phyloP scores from a whole-genome alignment of 2,888 invertebrate genomes.

The Drosophila kanekoi region DNA sequence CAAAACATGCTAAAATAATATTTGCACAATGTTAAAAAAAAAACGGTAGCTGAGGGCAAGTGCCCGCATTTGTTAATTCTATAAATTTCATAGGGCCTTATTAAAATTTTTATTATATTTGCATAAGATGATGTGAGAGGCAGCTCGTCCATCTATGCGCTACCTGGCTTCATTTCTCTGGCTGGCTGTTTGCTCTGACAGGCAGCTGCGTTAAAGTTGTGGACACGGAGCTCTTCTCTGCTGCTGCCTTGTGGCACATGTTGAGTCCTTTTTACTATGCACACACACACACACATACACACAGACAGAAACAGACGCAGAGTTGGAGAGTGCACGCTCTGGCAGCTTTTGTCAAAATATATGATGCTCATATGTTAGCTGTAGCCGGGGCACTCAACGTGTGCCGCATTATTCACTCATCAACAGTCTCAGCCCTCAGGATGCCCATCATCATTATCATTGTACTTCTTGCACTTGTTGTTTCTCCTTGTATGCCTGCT shows the following conservation, averaged over 20 bases:
- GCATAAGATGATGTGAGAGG: slow-evolving; percentile 19
- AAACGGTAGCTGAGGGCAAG: slow-evolving; percentile 21
- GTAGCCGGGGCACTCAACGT: slow-evolving; percentile 65
- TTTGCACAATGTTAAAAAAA: slow-evolving; percentile 37
- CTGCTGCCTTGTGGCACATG: slow-evolving; percentile 24
- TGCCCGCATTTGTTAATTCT: slow-evolving; percentile 35
- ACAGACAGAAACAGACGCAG: slow-evolving; percentile 12
- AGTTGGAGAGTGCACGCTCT: slow-evolving; percentile 24
- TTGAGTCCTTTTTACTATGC: slow-evolving; percentile 38
- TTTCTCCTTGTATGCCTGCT: slow-evolving; percentile 29
- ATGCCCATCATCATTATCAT: slow-evolving; percentile 75
- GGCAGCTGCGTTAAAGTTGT: slow-evolving; percentile 54
- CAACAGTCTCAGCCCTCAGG: slow-evolving; percentile 61
- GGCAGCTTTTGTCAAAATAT: slow-evolving; percentile 71
- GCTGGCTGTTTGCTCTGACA: slow-evolving; percentile 59
- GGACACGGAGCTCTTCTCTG: slow-evolving; percentile 42
- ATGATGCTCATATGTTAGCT: slow-evolving; percentile 75
- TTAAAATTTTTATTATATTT: slow-evolving; percentile 53
- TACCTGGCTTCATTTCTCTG: slow-evolving; percentile 14
- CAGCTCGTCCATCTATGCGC: not conserved
- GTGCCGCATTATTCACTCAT: slow-evolving; percentile 75
- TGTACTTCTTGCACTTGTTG: slow-evolving; percentile 63
- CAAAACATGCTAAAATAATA: slow-evolving; percentile 37
- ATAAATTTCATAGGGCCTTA: slow-evolving; percentile 64
- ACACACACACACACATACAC: slow-evolving; percentile 18